Base-by-base conservation (phyloP, 2,888 invertebrate species). In the Thecophora atra region DNA sequence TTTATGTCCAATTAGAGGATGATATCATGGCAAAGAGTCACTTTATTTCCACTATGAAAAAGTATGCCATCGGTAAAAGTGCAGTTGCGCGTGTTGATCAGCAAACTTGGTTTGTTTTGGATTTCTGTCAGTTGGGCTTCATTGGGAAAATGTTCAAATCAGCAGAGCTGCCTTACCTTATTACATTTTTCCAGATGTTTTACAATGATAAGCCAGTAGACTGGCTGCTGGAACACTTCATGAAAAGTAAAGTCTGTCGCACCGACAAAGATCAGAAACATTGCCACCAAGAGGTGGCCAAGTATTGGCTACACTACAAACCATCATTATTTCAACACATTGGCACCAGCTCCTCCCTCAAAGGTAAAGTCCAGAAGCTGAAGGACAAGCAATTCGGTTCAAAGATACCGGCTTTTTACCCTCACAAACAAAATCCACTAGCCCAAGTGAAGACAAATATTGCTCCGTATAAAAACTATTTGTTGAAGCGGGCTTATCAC, bases 131-230 rank as follows among this genome's bases (percentile, higher is more conserved):
- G 75, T 89, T 97, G 3, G 98, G 98, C 47, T 98, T 98, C 81
- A 98, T 98, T 78, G 92, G 92, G 63, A 95, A 95, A 89, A 90
- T 99, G 89, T 97, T 99, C 86, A 93, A 94, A 81, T 93, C 95
- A 21, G 91, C 93, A 0, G 95, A 97, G 82, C 87, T 98, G 26
- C 93, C 94, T 0, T 92, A 93, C 88, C 89, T 98, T 74, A 92
- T 96, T 52, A 94, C 96, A 77, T 98, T 97, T 86, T 94, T 98
- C 80, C 92, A 98, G 83, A 93, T 98, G 91, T 98, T 99, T 85
- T 95, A 96, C 87, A 93, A 92, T 82, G 96, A 98, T 82, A 97
- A 98, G 87, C 98, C 99, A 0, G 97, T 98, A 0, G 98, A 99
- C 84, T 99, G 98, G 98, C 88, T 99, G 7, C 87, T 98, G 15